Conservation (phyloP, 1,140 invertebrate genomes). For the Anastrepha obliqua region DNA sequence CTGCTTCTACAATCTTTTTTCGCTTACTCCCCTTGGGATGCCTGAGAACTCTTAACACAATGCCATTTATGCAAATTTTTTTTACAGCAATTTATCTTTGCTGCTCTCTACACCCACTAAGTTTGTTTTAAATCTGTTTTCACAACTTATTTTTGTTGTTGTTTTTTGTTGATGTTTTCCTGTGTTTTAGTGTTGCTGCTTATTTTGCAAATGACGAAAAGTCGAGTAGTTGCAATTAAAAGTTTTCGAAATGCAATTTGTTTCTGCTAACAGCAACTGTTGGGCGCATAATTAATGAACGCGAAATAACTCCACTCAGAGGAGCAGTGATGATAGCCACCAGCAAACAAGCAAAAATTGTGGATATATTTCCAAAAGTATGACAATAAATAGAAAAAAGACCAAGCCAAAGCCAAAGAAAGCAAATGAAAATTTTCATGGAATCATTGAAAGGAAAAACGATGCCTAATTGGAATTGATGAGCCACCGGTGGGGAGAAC, state of each 20-base stretch:
- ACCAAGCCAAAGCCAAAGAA: neutral
- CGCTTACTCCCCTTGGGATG: too few relatives aligned
- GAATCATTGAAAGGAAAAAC: conserved; percentile 38
- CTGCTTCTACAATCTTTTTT: too few relatives aligned
- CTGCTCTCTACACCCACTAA: neutral
- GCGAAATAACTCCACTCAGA: conserved; percentile 4
- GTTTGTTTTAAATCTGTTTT: conserved; percentile 9
- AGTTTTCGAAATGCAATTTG: conserved; percentile 54
- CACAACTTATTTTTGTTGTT: neutral
- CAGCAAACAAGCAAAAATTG: neutral
- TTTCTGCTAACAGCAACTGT: conserved; percentile 54
- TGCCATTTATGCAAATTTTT: neutral
- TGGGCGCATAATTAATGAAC: conserved; percentile 53
- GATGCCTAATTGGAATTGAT: conserved; percentile 48
- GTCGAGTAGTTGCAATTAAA: conserved; percentile 54
- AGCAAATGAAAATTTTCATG: conserved; percentile 32
- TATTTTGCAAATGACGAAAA: conserved; percentile 52
- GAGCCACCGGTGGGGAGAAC: neutral
- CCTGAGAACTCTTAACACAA: neutral
- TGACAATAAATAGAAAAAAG: neutral
- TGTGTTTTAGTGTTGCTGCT: too few relatives aligned
- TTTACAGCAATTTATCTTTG: neutral
- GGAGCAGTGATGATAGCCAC: neutral
- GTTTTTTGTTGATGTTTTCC: too few relatives aligned
- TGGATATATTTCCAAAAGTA: neutral